phyloP scores from a whole-genome alignment of 2,797 vertebrate species.

The Potorous gilbertii region DNA sequence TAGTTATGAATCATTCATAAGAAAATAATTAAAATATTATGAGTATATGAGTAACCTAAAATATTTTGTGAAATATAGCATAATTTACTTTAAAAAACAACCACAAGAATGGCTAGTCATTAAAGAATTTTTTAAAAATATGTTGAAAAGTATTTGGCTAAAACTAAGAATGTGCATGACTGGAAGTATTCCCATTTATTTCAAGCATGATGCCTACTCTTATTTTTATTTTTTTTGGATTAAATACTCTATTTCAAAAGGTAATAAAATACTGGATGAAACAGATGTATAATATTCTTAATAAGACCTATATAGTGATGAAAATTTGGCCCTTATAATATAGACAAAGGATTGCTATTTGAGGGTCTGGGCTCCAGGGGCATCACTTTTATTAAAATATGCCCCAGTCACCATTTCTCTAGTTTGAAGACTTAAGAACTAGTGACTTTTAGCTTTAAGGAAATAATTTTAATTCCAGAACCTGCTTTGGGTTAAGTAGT shows the following conservation, averaged over 20 bases:
- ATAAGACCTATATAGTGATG: slow-evolving; percentile 8
- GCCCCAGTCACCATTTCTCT: not conserved
- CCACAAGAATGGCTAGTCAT: not conserved
- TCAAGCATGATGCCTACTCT: not conserved
- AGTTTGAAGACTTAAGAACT: not conserved
- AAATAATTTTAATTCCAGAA: not conserved
- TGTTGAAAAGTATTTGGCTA: not conserved
- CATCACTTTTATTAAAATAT: not conserved
- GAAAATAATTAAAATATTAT: not conserved
- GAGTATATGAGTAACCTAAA: not conserved
- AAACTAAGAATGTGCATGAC: not conserved
- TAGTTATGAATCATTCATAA: not conserved
- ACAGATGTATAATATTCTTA: not conserved
- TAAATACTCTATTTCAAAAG: slow-evolving; percentile 33
- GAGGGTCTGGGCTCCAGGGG: not conserved
- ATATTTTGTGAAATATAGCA: not conserved
- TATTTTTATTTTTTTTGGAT: not conserved
- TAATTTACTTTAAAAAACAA: not conserved
- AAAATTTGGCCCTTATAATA: slow-evolving; percentile 40
- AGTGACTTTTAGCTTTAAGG: not conserved
- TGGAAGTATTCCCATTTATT: not conserved
- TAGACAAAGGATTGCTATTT: not conserved
- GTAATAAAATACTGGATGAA: not conserved
- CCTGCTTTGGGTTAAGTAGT: slow-evolving; percentile 17
- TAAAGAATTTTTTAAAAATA: not conserved